A percentile compares a stretch with the other conserved stretches of the same genome.
phyloP scores from a whole-genome alignment of 2,113 vertebrate species.

The Caloenas nicobarica region DNA sequence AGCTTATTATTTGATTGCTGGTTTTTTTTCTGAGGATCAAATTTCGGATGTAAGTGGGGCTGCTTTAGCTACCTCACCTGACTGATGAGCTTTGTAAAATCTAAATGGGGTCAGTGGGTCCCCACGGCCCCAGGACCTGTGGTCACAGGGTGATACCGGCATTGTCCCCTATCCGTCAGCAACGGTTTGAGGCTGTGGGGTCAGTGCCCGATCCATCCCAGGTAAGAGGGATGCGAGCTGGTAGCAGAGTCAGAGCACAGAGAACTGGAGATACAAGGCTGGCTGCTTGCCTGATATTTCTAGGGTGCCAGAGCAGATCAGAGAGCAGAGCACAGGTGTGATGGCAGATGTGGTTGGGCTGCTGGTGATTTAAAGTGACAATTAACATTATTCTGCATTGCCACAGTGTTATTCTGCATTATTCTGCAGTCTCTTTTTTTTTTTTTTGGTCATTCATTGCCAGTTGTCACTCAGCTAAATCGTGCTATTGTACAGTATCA shows the following conservation, averaged over 20 bases:
- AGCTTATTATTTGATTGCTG: neutral
- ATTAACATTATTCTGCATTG: slow-evolving; percentile 38
- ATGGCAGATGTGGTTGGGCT: slow-evolving; percentile 48
- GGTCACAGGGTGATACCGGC: neutral
- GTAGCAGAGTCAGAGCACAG: neutral
- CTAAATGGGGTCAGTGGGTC: slow-evolving; percentile 2
- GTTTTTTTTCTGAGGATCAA: neutral
- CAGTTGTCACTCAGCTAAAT: slow-evolving; percentile 1
- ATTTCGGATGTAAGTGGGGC: neutral
- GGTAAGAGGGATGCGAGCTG: neutral
- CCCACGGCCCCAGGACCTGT: neutral
- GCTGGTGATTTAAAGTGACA: slow-evolving; percentile 40
- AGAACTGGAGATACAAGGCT: neutral
- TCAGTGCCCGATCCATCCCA: neutral
- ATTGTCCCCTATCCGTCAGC: neutral
- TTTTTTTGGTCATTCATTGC: neutral
- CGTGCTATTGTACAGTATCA: slow-evolving; percentile 4
- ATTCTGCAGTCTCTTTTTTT: neutral
- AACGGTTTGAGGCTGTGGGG: slow-evolving; percentile 4
- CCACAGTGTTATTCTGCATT: neutral
- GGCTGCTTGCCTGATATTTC: slow-evolving; percentile 37
- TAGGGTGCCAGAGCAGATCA: slow-evolving; percentile 25
- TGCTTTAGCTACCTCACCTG: slow-evolving; percentile 36
- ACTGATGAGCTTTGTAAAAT: slow-evolving; percentile 26
- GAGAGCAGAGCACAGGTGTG: slow-evolving; percentile 58